Percentiles rank a stretch among this genome's conserved stretches.
Evolutionary conservation across 2,888 invertebrate genomes (phyloP).

Genomic region (Thalpophila matura): DNA sequence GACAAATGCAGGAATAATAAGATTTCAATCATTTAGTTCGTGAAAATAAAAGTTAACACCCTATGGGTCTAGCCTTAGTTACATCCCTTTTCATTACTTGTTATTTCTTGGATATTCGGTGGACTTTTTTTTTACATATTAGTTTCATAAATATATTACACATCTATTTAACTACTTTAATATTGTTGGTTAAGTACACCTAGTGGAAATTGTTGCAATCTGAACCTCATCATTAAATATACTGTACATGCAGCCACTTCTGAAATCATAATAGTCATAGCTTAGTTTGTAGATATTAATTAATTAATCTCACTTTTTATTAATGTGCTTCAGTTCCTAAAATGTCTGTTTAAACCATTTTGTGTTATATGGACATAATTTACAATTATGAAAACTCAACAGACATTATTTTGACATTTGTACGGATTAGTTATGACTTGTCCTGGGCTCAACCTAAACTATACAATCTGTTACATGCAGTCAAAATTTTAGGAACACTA

Average conservation of each 20-base stretch:
- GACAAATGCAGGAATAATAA: constrained; percentile 11
- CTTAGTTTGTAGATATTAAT: constrained; percentile 4
- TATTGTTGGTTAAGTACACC: constrained; percentile 50
- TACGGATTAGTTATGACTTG: not conserved
- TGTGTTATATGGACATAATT: not conserved
- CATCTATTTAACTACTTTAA: constrained; percentile 36
- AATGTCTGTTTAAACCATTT: not conserved
- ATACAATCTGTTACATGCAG: not conserved
- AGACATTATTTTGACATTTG: not conserved
- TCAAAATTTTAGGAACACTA: constrained; percentile 1
- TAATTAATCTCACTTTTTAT: constrained; percentile 5
- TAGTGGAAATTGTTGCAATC: constrained; percentile 24
- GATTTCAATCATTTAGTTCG: not conserved
- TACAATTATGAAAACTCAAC: too few relatives aligned
- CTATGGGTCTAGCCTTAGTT: not conserved
- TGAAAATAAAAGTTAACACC: constrained; percentile 1
- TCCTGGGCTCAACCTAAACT: constrained; percentile 4
- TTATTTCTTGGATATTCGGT: too few relatives aligned
- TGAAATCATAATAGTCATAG: not conserved
- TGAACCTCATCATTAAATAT: constrained; percentile 7
- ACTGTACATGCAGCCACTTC: constrained; percentile 3
- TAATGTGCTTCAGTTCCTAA: not conserved
- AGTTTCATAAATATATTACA: constrained; percentile 7
- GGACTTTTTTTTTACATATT: too few relatives aligned
- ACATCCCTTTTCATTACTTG: constrained; percentile 7